phyloP scores from a whole-genome alignment of 2,888 invertebrate species.

The Dryococelus australis region DNA sequence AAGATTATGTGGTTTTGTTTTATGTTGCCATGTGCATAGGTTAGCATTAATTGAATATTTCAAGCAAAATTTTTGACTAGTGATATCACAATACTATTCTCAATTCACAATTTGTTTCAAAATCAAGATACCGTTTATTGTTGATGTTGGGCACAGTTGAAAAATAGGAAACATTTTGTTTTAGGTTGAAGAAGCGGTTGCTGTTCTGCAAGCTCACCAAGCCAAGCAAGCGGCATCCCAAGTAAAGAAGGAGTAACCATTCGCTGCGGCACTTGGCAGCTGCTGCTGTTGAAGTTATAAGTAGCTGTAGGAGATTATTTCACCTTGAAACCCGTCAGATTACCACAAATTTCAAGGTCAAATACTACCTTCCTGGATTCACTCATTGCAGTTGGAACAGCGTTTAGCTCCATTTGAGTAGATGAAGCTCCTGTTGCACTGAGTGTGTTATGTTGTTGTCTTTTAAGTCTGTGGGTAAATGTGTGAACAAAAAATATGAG shows the following conservation, averaged over 20 bases:
- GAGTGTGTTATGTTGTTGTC: background rate
- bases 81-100: too few species aligned
- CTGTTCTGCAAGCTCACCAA: slow-evolving; percentile 97
- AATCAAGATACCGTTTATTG: too few species aligned
- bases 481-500: background rate
- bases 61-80: too few species aligned
- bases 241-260: slow-evolving; percentile 38
- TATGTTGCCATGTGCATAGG: too few species aligned
- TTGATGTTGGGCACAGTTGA: too few species aligned
- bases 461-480: background rate
- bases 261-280: background rate
- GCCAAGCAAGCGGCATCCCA: slow-evolving; percentile 77
- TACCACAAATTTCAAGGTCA: slow-evolving; percentile 11
- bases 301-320: slow-evolving; percentile 7
- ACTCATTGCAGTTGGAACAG: background rate
- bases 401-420: background rate
- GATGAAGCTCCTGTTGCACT: background rate
- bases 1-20: too few species aligned
- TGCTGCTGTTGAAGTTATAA: background rate
- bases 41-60: too few species aligned
- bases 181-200: slow-evolving; percentile 94
- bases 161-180: background rate
- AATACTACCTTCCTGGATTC: background rate
- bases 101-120: too few species aligned
- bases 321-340: background rate